Percentiles rank a stretch among this genome's conserved stretches.
phyloP scores from a whole-genome alignment of 1,140 invertebrate genomes.

The Cydia amplana region DNA sequence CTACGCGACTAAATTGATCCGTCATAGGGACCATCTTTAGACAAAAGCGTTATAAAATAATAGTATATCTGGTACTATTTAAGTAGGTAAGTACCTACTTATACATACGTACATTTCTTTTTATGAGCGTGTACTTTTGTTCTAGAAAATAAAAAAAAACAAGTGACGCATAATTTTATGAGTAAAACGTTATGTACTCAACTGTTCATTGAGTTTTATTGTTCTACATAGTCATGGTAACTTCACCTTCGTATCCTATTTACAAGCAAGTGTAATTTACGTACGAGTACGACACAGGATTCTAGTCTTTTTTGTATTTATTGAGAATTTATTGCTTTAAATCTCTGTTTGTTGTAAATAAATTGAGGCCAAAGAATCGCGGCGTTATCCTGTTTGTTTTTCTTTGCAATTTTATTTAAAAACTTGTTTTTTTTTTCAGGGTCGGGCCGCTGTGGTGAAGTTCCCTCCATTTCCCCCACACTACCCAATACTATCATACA shows the following conservation, averaged over 20 bases:
- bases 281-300: background rate
- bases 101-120: background rate
- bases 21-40: no score
- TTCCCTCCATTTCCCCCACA: background rate
- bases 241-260: background rate
- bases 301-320: background rate
- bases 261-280: background rate
- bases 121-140: background rate
- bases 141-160: background rate
- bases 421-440: background rate
- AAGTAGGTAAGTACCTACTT: no score
- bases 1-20: no score
- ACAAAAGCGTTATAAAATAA: no score
- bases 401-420: background rate
- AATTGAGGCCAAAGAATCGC: no score
- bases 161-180: conserved; percentile 5
- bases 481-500: background rate
- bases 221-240: background rate
- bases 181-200: conserved; percentile 5
- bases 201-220: background rate
- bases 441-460: background rate
- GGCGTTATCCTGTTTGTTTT: background rate
- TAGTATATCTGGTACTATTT: no score
- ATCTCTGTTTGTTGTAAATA: no score
- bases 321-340: no score